A percentile compares a stretch with the other conserved stretches of the same genome.
Evolutionary conservation across 1,140 invertebrate species (phyloP).

Genomic region (Drosophila rhopaloa): DNA sequence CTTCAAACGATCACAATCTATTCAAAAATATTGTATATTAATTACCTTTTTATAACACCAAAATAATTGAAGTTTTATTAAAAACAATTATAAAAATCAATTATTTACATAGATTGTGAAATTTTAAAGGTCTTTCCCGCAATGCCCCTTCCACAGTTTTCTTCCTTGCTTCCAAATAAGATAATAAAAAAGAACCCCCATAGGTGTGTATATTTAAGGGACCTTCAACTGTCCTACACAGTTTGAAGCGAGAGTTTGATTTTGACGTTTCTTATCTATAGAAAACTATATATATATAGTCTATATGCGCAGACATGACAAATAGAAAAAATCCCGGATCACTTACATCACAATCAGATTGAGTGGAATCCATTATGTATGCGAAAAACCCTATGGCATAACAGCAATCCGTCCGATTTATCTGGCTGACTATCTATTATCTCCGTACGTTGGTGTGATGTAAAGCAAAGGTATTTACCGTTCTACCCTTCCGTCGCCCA

Average conservation of each 20-base stretch:
- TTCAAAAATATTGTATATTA: too few relatives aligned
- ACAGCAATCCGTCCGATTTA: slow-evolving; percentile 16
- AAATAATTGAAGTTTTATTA: background rate
- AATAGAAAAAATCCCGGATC: slow-evolving; percentile 24
- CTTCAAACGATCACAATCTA: too few relatives aligned
- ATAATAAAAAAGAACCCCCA: slow-evolving; percentile 2
- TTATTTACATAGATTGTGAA: background rate
- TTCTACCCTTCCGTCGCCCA: background rate
- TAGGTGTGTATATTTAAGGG: slow-evolving; percentile 4
- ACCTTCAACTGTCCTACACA: slow-evolving; percentile 55
- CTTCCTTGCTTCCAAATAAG: background rate
- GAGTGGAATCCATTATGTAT: slow-evolving; percentile 35
- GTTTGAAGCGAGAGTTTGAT: slow-evolving; percentile 14
- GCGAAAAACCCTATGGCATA: slow-evolving; percentile 30
- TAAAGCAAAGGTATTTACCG: slow-evolving; percentile 41
- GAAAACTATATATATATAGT: slow-evolving; percentile 7
- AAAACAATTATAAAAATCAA: background rate
- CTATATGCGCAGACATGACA: slow-evolving; percentile 17
- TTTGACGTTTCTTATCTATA: slow-evolving; percentile 53
- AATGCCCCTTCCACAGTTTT: background rate
- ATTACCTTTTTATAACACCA: background rate
- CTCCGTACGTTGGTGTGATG: slow-evolving; percentile 15
- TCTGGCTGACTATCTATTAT: slow-evolving; percentile 38
- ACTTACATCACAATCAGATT: slow-evolving; percentile 52
- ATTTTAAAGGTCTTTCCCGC: background rate